A percentile compares a stretch with the other conserved stretches of the same genome.
Conservation (phyloP, 2,113 vertebrate genomes). For the Oncorhynchus keta region DNA sequence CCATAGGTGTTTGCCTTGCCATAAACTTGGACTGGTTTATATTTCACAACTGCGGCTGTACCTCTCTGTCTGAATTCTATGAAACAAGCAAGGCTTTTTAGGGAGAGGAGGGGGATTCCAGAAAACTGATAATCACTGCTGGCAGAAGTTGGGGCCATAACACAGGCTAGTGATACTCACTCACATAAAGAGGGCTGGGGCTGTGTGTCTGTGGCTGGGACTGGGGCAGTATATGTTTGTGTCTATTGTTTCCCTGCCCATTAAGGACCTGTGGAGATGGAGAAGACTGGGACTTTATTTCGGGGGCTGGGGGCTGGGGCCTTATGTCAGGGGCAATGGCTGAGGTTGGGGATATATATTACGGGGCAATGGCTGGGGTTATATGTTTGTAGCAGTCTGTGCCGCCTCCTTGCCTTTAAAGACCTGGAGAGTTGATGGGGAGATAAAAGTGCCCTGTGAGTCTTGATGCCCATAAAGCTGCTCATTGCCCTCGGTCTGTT, state of each 20-base stretch:
- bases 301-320: neutral
- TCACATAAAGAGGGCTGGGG: neutral
- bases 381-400: constrained; percentile 45
- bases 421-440: constrained; percentile 59
- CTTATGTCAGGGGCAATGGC: neutral
- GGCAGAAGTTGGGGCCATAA: constrained; percentile 20
- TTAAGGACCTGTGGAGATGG: neutral
- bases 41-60: constrained; percentile 57
- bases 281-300: constrained; percentile 23
- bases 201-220: constrained; percentile 16
- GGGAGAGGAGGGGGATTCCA: constrained; percentile 26
- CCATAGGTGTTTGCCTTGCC: constrained; percentile 67
- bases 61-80: constrained; percentile 46
- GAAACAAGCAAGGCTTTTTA: constrained; percentile 30
- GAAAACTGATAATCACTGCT: constrained; percentile 36
- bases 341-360: constrained; percentile 40
- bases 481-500: constrained; percentile 57
- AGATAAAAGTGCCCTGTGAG: constrained; percentile 67
- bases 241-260: constrained; percentile 15
- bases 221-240: constrained; percentile 10
- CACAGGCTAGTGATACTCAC: constrained; percentile 33
- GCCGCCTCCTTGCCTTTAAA: constrained; percentile 53
- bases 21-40: constrained; percentile 69
- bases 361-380: neutral
- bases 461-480: constrained; percentile 64